A percentile compares a stretch with the other conserved stretches of the same genome.
phyloP scores from a whole-genome alignment of 2,888 invertebrate genomes.

The Glomeris marginata region DNA sequence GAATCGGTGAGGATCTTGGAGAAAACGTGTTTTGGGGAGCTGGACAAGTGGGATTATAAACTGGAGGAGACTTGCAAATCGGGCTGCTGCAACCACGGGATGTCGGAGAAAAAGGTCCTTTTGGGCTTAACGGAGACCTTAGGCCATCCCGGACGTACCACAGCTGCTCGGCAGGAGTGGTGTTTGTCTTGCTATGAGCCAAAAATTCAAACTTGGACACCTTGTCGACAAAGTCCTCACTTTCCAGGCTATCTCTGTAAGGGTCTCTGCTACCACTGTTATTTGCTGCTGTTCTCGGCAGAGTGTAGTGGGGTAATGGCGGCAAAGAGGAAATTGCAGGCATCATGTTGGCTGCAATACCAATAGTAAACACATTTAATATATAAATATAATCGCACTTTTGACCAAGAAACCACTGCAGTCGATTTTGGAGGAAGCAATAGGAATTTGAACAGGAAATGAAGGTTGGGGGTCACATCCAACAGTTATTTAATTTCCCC shows the following conservation, averaged over 20 bases:
- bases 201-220: slow-evolving; percentile 65
- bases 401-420: too few relatives aligned
- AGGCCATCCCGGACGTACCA: slow-evolving; percentile 19
- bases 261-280: slow-evolving; percentile 4
- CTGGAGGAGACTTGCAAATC: too few relatives aligned
- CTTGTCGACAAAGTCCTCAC: slow-evolving; percentile 50
- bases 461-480: too few relatives aligned
- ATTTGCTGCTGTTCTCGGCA: slow-evolving; percentile 17
- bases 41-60: neutral
- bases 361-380: too few relatives aligned
- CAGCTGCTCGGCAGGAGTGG: slow-evolving; percentile 15
- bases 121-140: slow-evolving; percentile 10
- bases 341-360: too few relatives aligned
- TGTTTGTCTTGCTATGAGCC: slow-evolving; percentile 34
- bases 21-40: neutral
- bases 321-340: too few relatives aligned
- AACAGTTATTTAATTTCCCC: too few relatives aligned
- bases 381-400: too few relatives aligned
- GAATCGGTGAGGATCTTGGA: neutral
- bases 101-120: neutral
- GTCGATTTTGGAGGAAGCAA: too few relatives aligned
- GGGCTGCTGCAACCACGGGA: too few relatives aligned
- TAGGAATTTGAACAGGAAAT: too few relatives aligned
- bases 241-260: slow-evolving; percentile 28
- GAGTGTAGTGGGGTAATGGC: too few relatives aligned